These are phyloP conservation scores for Idaea straminata DNA, from an alignment of 2,888 invertebrate species.

Conservation along the genomic window DNA sequence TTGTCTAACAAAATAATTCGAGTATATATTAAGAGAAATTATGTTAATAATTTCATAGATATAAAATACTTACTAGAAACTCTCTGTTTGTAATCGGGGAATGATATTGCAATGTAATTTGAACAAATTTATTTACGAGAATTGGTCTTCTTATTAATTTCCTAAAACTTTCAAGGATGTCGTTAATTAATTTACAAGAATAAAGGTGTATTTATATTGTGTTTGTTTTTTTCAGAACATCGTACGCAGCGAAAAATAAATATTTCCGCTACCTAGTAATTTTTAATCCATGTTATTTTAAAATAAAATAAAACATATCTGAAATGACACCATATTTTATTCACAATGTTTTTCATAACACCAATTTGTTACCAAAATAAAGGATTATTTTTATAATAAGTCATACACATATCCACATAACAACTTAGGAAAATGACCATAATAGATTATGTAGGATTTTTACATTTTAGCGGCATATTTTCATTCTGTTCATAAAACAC, in stretches of 20 bases:
- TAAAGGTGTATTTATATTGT: neutral
- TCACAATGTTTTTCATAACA: slow-evolving; percentile 77
- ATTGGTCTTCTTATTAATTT: too few relatives aligned
- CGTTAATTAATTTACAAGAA: too few relatives aligned
- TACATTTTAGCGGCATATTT: slow-evolving; percentile 37
- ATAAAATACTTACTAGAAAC: too few relatives aligned
- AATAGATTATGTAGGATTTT: slow-evolving; percentile 49
- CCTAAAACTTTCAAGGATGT: too few relatives aligned
- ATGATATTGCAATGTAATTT: too few relatives aligned
- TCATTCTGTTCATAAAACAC: slow-evolving; percentile 42
- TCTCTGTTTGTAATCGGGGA: too few relatives aligned
- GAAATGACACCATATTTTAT: slow-evolving; percentile 78
- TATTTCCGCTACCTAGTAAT: slow-evolving; percentile 12
- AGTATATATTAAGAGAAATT: too few relatives aligned
- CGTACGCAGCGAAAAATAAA: slow-evolving; percentile 57
- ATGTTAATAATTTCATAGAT: too few relatives aligned
- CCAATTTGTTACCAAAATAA: slow-evolving; percentile 79
- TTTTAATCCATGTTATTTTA: slow-evolving; percentile 11
- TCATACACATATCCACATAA: slow-evolving; percentile 73
- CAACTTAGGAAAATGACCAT: slow-evolving; percentile 61
- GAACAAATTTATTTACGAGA: too few relatives aligned
- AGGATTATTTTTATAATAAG: slow-evolving; percentile 73
- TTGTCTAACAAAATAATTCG: too few relatives aligned
- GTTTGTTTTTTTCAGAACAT: slow-evolving; percentile 63
- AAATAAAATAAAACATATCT: slow-evolving; percentile 32